Evolutionary conservation across 2,888 invertebrate genomes (phyloP), one percentile per base, ranked within the genome.

Genomic region (Caradrina clavipalpis): DNA sequence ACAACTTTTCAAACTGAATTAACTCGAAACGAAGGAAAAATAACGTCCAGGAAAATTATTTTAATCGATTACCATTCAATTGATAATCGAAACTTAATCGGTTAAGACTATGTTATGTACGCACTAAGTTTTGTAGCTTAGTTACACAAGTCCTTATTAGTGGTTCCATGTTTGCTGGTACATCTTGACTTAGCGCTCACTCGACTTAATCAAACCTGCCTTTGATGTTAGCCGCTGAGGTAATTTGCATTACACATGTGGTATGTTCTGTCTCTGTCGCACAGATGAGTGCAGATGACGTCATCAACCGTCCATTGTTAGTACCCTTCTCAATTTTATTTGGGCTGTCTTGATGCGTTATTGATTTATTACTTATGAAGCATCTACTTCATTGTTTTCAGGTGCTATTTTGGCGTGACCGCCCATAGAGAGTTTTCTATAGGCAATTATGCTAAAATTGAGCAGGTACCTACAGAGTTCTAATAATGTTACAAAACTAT

Each of bases 161-260:
- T 73, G 73, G 76, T 70, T 35, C 56, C 73, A 66, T 83, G 83
- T 83, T 84, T 81, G 84, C 77, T 77, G 78, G 65, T 76, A 79
- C 76, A 61, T 73, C 74, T 75, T 75, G 78, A 74, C 67, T 74
- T 72, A 66, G 75, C 66, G 68, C 66, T 66, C 72, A 61, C 77
- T 77, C 67, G 76, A 80, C 73, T 84, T 83, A 82, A 84, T 83
- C 77, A 82, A 78, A 80, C 76, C 69, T 60, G 71, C 71, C 81
- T 83, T 84, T 80, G 82, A 84, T 77, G 81, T 80, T 81, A 70
- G 74, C 71, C 72, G 26, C 73, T 72, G 53, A 62, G 68, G 69
- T 73, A 65, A 79, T 78, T 79, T 73, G 64, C 62, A 76, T 72
- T 76, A 79, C 62, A 69, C 63, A 53, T 68, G 47, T 57, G 68